phyloP scores from a whole-genome alignment of 2,888 invertebrate genomes.

The Drosophila nr. perissopoda region DNA sequence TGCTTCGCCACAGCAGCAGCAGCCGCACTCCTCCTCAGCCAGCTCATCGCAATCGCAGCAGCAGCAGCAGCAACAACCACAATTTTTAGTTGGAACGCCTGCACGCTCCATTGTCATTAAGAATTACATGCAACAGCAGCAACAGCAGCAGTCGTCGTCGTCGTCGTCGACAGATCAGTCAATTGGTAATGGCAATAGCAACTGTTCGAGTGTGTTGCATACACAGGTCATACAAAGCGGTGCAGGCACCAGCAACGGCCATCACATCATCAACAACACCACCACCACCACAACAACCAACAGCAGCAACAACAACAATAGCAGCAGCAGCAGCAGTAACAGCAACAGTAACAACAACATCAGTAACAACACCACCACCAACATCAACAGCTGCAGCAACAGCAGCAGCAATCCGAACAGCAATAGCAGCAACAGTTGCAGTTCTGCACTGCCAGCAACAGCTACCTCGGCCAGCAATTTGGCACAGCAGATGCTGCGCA shows the following conservation, averaged over 20 bases:
- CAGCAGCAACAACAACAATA: constrained; percentile 20
- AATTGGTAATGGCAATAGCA: constrained; percentile 35
- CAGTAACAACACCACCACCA: constrained; percentile 25
- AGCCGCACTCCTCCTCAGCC: constrained; percentile 65
- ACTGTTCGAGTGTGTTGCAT: constrained; percentile 58
- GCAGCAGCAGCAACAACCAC: constrained; percentile 76
- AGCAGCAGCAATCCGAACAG: constrained; percentile 16
- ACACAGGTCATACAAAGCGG: constrained; percentile 77
- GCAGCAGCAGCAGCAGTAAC: constrained; percentile 25
- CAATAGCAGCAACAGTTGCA: constrained; percentile 20
- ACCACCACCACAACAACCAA: constrained; percentile 26
- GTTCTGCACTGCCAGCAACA: constrained; percentile 34
- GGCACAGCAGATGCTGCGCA: constrained; percentile 80
- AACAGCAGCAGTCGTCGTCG: constrained; percentile 29
- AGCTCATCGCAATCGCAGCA: constrained; percentile 55
- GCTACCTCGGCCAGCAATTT: constrained; percentile 44
- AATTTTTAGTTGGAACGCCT: constrained; percentile 72
- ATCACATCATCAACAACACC: constrained; percentile 46
- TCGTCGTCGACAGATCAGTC: constrained; percentile 26
- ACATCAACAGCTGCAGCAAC: background rate
- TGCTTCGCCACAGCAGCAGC: constrained; percentile 72
- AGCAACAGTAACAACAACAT: constrained; percentile 24
- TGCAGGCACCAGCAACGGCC: constrained; percentile 81
- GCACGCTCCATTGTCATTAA: constrained; percentile 83
- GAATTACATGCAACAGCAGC: constrained; percentile 81